Conservation (phyloP, 1,140 invertebrate species). For the Dendrolimus kikuchii region DNA sequence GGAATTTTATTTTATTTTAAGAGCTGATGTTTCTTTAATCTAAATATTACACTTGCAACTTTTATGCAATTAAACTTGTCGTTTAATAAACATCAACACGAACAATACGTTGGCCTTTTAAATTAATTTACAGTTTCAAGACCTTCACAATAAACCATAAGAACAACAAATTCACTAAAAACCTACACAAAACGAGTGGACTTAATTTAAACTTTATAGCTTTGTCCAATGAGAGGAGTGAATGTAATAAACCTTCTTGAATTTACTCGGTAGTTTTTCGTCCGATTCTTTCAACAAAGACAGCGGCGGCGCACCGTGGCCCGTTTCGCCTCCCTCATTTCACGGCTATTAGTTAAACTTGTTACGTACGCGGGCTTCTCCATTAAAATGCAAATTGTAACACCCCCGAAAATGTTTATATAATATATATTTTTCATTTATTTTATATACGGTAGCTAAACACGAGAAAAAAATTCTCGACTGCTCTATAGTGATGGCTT, state of each 20-base stretch:
- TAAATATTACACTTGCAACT: no score
- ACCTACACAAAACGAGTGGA: no score
- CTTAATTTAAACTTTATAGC: background rate
- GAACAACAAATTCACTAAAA: no score
- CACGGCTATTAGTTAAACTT: slow-evolving; percentile 67
- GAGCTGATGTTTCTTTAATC: no score
- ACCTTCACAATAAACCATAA: no score
- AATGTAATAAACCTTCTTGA: slow-evolving; percentile 8
- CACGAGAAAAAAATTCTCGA: no score
- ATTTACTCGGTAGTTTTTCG: slow-evolving; percentile 14
- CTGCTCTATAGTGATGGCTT: no score
- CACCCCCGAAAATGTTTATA: slow-evolving; percentile 62
- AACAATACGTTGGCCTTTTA: no score
- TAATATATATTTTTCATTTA: slow-evolving; percentile 46
- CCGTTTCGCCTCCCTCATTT: slow-evolving; percentile 41
- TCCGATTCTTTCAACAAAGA: slow-evolving; percentile 11
- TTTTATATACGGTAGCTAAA: slow-evolving; percentile 18
- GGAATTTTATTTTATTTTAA: no score
- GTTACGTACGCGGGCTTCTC: slow-evolving; percentile 61
- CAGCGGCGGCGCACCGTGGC: slow-evolving; percentile 2
- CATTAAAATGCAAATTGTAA: slow-evolving; percentile 65
- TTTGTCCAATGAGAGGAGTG: background rate
- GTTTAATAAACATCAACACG: no score
- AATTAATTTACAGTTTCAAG: no score
- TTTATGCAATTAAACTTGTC: no score